phyloP scores from a whole-genome alignment of 1,140 invertebrate genomes.

The Nephotettix cincticeps region DNA sequence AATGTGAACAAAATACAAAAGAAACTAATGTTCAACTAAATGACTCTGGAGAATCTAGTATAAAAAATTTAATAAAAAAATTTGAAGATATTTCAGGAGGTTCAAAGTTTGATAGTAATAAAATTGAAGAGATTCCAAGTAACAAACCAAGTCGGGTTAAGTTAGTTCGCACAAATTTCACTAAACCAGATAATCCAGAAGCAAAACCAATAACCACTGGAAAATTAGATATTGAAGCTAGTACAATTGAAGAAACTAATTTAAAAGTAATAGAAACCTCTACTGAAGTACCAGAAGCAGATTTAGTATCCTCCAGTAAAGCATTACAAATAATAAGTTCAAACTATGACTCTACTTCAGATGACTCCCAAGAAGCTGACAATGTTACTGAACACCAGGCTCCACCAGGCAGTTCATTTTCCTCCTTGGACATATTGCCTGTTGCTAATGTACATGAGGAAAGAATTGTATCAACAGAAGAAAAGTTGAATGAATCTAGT shows the following conservation, averaged over 20 bases:
- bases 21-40: neutral
- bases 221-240: neutral
- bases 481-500: too few species aligned
- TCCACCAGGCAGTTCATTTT: neutral
- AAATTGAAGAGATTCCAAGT: neutral
- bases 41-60: neutral
- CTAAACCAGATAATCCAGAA: neutral
- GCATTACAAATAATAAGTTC: slow-evolving; percentile 17
- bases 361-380: slow-evolving; percentile 9
- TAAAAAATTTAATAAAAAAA: neutral
- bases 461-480: too few species aligned
- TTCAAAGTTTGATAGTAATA: neutral
- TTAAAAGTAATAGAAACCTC: neutral
- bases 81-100: neutral
- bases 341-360: neutral
- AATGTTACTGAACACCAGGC: neutral
- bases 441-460: too few species aligned
- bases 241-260: neutral
- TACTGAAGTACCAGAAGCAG: neutral
- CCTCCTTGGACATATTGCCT: too few species aligned
- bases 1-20: neutral
- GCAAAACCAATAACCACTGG: neutral
- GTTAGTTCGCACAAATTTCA: slow-evolving; percentile 9
- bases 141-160: neutral
- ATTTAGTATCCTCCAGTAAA: neutral